Evolutionary conservation across 2,113 vertebrate species (phyloP), one percentile per base, ranked within the genome.

Genomic region (Nestor notabilis): DNA sequence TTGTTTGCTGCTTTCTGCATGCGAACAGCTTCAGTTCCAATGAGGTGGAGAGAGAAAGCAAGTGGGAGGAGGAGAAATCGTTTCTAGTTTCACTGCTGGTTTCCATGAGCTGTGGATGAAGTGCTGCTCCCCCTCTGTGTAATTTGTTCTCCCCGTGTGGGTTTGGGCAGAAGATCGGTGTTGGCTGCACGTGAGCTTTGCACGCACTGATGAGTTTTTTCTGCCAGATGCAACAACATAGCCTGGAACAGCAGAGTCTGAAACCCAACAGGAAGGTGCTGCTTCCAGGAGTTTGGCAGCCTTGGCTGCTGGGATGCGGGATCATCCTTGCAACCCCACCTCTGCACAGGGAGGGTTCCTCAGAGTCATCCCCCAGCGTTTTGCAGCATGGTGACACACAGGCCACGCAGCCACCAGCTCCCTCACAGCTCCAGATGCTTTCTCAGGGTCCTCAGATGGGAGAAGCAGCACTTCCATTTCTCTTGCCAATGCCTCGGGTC

Each of bases 201-300:
- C 77, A 35, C 0, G 0, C 5, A 2, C 25, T 33, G 72, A 20
- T 14, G 68, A 63, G 31, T 81, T 70, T 1, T 39, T 17, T 71
- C 76, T 72, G 63, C 66, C 83, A 56, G 65, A 39, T 77, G 56
- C 83, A 75, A 27, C 37, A 75, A 3, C 33, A 20, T 18, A 64
- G 25, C 46, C 46, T 41, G 0, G 0, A 69, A 49, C 0, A 0
- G 49, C 15, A 74, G 24, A 33, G 66, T 2, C 23, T 5, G 28
- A 55, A 58, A 24, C 0, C 46, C 7, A 14, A 33, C 1, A 4
- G 68, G 18, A 78, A 53, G 61, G 46, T 24, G 69, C 69, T 63
- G 77, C 41, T 44, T 74, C 20, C 49, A 33, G 63, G 37, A 60
- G 52, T 13, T 7, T 13, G 71, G 50, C 64, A 88, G 79, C 44